Evolutionary conservation across 2,888 invertebrate genomes (phyloP).

Genomic region (Apoderus coryli): DNA sequence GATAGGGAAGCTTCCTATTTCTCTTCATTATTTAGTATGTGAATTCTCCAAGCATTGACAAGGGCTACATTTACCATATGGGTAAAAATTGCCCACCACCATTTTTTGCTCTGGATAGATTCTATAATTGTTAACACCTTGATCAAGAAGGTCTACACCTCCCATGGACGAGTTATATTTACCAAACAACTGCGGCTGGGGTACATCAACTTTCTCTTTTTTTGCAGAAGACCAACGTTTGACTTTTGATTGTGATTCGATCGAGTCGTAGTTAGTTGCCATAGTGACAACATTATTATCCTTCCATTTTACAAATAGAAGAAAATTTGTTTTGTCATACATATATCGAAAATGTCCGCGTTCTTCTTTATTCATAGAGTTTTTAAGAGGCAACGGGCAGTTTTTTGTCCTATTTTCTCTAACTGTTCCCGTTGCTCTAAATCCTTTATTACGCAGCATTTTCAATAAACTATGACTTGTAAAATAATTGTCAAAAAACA

Average conservation of each 20-base stretch:
- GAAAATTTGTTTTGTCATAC: no score
- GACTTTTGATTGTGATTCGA: constrained; percentile 9
- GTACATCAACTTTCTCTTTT: constrained; percentile 12
- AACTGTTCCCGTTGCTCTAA: constrained; percentile 6
- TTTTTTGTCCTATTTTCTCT: constrained; percentile 5
- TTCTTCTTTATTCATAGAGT: constrained; percentile 2
- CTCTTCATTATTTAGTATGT: no score
- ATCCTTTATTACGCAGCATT: constrained; percentile 2
- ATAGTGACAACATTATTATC: constrained; percentile 7
- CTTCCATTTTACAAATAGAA: neutral
- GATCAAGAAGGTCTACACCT: constrained; percentile 13
- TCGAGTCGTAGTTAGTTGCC: constrained; percentile 8
- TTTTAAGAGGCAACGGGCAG: neutral
- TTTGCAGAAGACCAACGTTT: constrained; percentile 11
- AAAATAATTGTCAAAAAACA: constrained; percentile 3
- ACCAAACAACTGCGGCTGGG: constrained; percentile 12
- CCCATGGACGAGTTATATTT: constrained; percentile 14
- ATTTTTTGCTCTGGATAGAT: constrained; percentile 10
- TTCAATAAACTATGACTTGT: neutral
- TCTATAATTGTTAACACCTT: constrained; percentile 11
- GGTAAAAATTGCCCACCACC: constrained; percentile 11
- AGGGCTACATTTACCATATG: constrained; percentile 10
- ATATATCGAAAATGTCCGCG: neutral
- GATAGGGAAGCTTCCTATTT: no score
- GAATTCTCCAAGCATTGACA: constrained; percentile 9